Evolutionary conservation across 2,797 vertebrate genomes (phyloP).

Genomic region (Lophotriccus pileatus): DNA sequence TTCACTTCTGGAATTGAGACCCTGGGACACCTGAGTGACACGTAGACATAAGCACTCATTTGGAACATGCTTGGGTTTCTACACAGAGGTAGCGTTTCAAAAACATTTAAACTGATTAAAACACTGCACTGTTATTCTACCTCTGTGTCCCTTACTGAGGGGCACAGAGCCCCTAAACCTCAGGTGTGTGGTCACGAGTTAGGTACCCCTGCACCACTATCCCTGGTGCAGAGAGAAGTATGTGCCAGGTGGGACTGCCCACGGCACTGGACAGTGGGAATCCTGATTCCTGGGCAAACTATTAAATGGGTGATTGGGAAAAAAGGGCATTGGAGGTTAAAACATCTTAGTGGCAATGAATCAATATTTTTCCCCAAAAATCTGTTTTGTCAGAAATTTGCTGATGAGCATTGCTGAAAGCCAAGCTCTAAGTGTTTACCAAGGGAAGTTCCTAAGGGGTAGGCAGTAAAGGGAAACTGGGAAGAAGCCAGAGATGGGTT

Average conservation of each 20-base stretch:
- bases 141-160: background rate
- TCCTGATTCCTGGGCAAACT: background rate
- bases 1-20: background rate
- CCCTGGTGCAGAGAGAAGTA: background rate
- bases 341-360: background rate
- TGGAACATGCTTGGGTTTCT: background rate
- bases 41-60: rapidly evolving
- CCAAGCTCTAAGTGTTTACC: background rate
- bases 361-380: background rate
- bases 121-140: background rate
- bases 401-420: background rate
- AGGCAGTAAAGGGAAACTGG: background rate
- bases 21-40: background rate
- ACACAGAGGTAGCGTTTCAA: rapidly evolving
- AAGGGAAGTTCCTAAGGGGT: background rate
- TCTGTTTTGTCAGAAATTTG: background rate
- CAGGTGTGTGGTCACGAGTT: rapidly evolving
- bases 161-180: background rate
- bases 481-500: background rate
- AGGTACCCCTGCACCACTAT: background rate
- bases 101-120: background rate
- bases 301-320: background rate
- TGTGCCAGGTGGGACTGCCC: background rate
- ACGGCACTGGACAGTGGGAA: rapidly evolving
- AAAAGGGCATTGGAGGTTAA: background rate